Percentiles rank a stretch among this genome's conserved stretches.
Evolutionary conservation across 2,888 invertebrate species (phyloP).

Genomic region (Amphipyra berbera): DNA sequence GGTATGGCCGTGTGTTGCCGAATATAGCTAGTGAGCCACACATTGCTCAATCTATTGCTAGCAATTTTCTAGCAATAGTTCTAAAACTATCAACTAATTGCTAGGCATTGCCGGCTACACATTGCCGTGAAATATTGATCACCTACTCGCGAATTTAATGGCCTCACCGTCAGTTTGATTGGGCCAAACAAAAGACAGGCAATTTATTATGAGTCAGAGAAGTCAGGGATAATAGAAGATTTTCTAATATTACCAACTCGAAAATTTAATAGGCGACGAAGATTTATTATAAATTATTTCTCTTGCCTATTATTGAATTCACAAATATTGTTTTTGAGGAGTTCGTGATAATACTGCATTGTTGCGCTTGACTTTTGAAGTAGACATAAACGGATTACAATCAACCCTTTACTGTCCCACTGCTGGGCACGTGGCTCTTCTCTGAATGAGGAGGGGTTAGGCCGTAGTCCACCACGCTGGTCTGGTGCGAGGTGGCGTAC

Average conservation of each 20-base stretch:
- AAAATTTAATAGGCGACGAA: slow-evolving; percentile 58
- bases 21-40: no score
- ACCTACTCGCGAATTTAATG: slow-evolving; percentile 52
- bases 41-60: no score
- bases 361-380: neutral
- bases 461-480: no score
- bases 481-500: no score
- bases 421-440: no score
- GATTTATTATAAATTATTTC: slow-evolving; percentile 31
- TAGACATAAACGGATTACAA: neutral
- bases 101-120: no score
- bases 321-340: slow-evolving; percentile 4
- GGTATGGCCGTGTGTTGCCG: no score
- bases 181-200: slow-evolving; percentile 74
- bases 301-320: slow-evolving; percentile 5
- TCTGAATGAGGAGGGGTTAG: no score
- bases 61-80: no score
- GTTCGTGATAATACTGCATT: neutral
- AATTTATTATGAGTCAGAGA: slow-evolving; percentile 70
- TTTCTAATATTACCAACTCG: slow-evolving; percentile 67
- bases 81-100: no score
- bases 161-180: slow-evolving; percentile 68
- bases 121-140: no score
- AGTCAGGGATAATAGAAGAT: slow-evolving; percentile 68
- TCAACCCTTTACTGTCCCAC: no score